Base-by-base conservation (phyloP, 2,113 vertebrate genomes). In the Aspidoscelis tigris region DNA sequence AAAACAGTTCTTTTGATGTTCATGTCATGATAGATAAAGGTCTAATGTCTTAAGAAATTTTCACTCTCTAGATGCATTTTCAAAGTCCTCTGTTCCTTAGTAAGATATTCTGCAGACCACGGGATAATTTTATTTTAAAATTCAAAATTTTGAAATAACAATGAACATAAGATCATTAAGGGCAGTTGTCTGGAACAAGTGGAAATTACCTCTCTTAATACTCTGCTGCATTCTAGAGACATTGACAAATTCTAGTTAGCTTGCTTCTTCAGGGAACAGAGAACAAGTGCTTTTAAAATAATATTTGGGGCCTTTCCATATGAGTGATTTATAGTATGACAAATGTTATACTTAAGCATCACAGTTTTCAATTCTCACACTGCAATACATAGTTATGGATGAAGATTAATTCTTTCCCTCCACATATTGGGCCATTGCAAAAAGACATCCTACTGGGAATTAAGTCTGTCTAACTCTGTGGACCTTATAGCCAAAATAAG, bases 81-180 rank as follows among this genome's bases (percentile, higher is more conserved):
- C 74, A 43, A 47, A 55, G 82, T 33, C 33, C 83, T 84, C 78
- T 78, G 78, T 72, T 64, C 47, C 41, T 47, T 78, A 72, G 65
- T 78, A 16, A n/a, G 21, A 21, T 77, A 84, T 73, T 78, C 83
- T 78, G 55, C 41, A 78, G 76, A 43, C 53, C 83, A 78, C 21
- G 24, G 76, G 78, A 10, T 76, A 78, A 73, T 79, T 78, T 72
- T 70, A 68, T 43, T 84, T 78, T 78, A 39, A 64, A 78, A 73
- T 78, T 84, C 83, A 78, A 47, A 47, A 65, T 33, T 78, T 64
- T 71, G 55, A 79, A 65, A 71, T 72, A 72, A 84, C 72, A 84
- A 78, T 24, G 55, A 65, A 76, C 41, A 79, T 72, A 79, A 79
- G 6, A n/a, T 78, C 64, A 71, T 77, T 77, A 55, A 83, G 47